These are phyloP conservation scores for Melipona quadrifasciata DNA, from an alignment of 1,140 invertebrate species.

Conservation along the genomic window DNA sequence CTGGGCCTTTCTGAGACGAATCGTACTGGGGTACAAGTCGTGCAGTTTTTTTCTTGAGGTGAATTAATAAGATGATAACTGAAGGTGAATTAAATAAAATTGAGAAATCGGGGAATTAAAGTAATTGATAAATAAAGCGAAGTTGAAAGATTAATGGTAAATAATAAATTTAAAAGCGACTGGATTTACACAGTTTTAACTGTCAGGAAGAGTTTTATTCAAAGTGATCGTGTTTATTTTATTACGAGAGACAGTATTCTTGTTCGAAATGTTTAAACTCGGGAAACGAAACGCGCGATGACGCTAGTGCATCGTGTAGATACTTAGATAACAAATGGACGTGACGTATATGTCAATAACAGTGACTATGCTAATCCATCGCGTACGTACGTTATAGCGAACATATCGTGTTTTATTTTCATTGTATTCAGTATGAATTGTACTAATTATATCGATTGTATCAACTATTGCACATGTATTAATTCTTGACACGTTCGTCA, in stretches of 20 bases:
- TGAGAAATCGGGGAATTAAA: no score
- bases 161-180: no score
- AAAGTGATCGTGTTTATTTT: not conserved
- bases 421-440: not conserved
- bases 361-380: not conserved
- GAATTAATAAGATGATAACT: no score
- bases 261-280: not conserved
- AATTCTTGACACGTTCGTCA: not conserved
- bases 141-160: no score
- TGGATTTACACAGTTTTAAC: not conserved
- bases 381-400: not conserved
- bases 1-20: no score
- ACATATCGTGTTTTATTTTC: not conserved
- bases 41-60: no score
- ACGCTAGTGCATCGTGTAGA: not conserved
- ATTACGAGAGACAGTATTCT: not conserved
- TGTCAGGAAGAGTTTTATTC: not conserved
- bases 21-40: no score
- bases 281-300: not conserved
- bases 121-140: no score
- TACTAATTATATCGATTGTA: not conserved
- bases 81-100: no score
- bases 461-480: not conserved
- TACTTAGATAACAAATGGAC: not conserved
- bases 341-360: not conserved